Percentiles rank a stretch among this genome's conserved stretches.
Evolutionary conservation across 2,113 vertebrate genomes (phyloP).

Genomic region (Echinops telfairi): DNA sequence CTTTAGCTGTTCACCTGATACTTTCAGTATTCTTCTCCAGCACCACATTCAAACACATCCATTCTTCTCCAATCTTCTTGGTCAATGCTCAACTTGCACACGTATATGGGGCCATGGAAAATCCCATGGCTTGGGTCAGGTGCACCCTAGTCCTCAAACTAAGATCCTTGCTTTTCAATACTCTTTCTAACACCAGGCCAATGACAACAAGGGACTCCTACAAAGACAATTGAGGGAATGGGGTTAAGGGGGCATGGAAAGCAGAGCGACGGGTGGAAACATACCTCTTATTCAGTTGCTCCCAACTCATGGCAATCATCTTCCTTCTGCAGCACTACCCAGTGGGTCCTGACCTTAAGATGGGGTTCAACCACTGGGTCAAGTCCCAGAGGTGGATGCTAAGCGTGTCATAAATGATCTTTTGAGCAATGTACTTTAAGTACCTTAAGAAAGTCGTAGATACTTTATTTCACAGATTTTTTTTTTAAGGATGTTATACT

Average conservation of each 20-base stretch:
- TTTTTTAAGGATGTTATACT: fast-evolving
- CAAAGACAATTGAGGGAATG: fast-evolving
- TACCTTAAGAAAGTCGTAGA: background rate
- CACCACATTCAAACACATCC: too few relatives aligned
- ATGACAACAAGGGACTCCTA: background rate
- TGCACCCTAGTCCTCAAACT: too few relatives aligned
- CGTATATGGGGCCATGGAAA: too few relatives aligned
- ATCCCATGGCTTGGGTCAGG: too few relatives aligned
- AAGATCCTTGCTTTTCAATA: too few relatives aligned
- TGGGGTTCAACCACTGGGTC: too few relatives aligned
- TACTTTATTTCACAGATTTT: background rate
- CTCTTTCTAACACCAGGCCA: background rate
- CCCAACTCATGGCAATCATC: background rate
- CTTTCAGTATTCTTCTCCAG: too few relatives aligned
- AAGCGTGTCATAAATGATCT: background rate
- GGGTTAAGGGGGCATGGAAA: background rate
- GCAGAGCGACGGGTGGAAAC: background rate
- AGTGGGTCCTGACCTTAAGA: background rate
- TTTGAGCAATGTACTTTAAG: background rate
- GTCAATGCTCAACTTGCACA: too few relatives aligned
- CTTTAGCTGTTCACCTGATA: too few relatives aligned
- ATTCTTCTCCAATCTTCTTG: too few relatives aligned
- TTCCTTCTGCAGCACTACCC: background rate
- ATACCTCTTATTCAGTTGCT: background rate
- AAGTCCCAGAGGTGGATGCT: background rate